A percentile compares a stretch with the other conserved stretches of the same genome.
phyloP scores from a whole-genome alignment of 1,140 invertebrate species.

The Cydia amplana region DNA sequence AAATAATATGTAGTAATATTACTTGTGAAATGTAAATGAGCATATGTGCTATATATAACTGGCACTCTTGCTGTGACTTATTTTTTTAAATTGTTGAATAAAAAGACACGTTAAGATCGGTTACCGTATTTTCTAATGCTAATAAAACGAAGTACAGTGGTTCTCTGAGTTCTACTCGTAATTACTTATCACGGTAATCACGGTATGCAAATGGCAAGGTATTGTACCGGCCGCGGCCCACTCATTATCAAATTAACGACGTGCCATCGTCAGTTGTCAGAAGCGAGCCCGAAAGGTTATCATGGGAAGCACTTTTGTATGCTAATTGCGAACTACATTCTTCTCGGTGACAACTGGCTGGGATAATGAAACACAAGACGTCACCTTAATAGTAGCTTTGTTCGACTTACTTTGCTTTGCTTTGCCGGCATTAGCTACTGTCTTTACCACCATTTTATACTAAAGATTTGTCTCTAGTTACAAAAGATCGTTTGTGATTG shows the following conservation, averaged over 20 bases:
- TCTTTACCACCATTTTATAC: too few relatives aligned
- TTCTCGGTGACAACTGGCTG: constrained; percentile 43
- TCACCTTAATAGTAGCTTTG: neutral
- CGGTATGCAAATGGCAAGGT: constrained; percentile 10
- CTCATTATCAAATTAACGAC: constrained; percentile 53
- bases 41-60: too few relatives aligned
- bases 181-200: constrained; percentile 22
- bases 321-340: constrained; percentile 52
- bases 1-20: too few relatives aligned
- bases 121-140: too few relatives aligned
- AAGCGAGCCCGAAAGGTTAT: constrained; percentile 39
- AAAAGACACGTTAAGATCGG: too few relatives aligned
- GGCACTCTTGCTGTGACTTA: too few relatives aligned
- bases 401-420: neutral
- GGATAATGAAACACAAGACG: constrained; percentile 40
- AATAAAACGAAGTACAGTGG: neutral
- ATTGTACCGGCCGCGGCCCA: constrained; percentile 1
- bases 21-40: too few relatives aligned
- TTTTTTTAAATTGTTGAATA: too few relatives aligned
- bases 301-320: constrained; percentile 56
- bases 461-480: too few relatives aligned
- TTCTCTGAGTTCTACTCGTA: neutral
- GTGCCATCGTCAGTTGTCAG: constrained; percentile 47
- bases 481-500: too few relatives aligned
- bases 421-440: neutral